Conservation (phyloP, 2,113 vertebrate genomes). For the Microtus oregoni region DNA sequence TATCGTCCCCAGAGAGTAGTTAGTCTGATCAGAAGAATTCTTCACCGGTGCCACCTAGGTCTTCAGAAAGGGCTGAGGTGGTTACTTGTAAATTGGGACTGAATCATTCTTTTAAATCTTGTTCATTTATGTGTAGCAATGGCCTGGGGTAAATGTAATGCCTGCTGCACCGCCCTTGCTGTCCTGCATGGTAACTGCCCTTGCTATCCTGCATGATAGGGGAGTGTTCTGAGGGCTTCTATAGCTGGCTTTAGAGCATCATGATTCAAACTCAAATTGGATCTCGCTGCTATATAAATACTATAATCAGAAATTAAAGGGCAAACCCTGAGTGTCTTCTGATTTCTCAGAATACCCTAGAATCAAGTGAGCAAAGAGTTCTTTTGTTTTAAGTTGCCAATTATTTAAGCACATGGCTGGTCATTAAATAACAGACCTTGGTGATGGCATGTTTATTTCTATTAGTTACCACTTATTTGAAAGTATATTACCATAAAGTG, state of each 20-base stretch:
- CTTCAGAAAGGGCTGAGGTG: background rate
- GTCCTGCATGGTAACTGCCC: no score
- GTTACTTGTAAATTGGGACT: background rate
- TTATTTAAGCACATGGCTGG: no score
- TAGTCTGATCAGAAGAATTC: background rate
- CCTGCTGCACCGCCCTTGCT: no score
- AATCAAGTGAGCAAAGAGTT: no score
- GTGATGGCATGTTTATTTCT: background rate
- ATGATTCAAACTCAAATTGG: background rate
- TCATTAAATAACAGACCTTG: no score
- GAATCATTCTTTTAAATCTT: background rate
- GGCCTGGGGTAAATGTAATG: background rate
- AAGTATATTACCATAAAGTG: background rate
- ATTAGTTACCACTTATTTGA: background rate
- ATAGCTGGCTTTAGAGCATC: background rate
- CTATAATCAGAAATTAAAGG: background rate
- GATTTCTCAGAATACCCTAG: no score
- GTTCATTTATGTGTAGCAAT: background rate
- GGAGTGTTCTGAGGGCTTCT: background rate
- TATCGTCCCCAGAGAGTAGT: background rate
- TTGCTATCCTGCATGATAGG: no score
- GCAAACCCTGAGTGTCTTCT: no score
- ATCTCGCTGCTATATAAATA: constrained; percentile 16
- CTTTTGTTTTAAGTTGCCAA: no score
- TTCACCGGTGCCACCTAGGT: background rate